Evolutionary conservation across 2,797 vertebrate genomes (phyloP).

Genomic region (Channa striata): DNA sequence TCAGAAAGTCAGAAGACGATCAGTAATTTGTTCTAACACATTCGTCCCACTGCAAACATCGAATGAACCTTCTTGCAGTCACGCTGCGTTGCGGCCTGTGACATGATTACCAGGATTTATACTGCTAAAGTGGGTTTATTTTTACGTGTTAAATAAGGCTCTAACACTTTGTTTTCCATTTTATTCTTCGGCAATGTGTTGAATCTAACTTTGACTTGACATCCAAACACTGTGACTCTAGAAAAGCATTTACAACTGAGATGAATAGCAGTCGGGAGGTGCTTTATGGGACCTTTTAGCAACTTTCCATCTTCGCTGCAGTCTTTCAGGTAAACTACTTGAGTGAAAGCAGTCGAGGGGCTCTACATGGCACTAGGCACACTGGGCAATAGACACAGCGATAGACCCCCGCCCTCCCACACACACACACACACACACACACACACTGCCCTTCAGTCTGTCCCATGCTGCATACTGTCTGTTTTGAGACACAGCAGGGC

Average conservation of each 20-base stretch:
- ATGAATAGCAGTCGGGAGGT: constrained; percentile 17
- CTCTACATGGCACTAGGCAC: constrained; percentile 22
- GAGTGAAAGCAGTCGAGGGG: constrained; percentile 45
- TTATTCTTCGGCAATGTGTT: constrained; percentile 3
- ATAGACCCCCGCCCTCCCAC: constrained; percentile 24
- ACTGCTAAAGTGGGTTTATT: constrained; percentile 16
- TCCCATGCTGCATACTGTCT: constrained; percentile 50
- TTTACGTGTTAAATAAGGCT: constrained; percentile 31
- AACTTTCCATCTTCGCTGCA: constrained; percentile 50
- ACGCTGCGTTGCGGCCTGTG: not conserved
- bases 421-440: constrained; percentile 11
- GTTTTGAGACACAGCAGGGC: constrained; percentile 71
- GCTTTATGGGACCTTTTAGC: constrained; percentile 17
- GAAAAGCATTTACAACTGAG: constrained; percentile 31
- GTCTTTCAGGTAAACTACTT: constrained; percentile 32
- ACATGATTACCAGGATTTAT: not conserved
- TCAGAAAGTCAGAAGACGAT: not conserved
- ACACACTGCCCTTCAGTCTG: constrained; percentile 8
- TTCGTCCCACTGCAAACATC: constrained; percentile 5
- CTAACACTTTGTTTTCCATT: constrained; percentile 36
- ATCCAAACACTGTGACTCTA: constrained; percentile 43
- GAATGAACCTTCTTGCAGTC: constrained; percentile 10
- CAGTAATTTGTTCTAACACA: not conserved
- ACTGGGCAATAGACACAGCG: constrained; percentile 32
- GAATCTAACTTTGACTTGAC: constrained; percentile 29